These are phyloP conservation scores for Aphis craccivora DNA, from an alignment of 1,140 invertebrate species.

Conservation along the genomic window DNA sequence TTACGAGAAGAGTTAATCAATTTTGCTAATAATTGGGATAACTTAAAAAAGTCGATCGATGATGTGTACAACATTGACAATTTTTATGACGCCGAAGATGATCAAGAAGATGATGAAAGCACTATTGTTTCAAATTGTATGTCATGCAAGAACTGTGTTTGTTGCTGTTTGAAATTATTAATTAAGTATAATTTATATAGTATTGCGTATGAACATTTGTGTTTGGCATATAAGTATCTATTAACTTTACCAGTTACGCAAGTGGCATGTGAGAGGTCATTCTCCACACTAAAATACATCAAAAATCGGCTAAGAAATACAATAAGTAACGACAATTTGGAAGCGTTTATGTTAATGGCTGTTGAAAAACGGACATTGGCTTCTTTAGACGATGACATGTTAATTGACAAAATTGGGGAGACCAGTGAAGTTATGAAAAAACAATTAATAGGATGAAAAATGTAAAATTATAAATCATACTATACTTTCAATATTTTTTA, in stretches of 20 bases:
- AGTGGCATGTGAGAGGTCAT: too few species aligned
- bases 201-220: background rate
- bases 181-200: background rate
- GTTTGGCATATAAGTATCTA: too few species aligned
- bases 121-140: background rate
- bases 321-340: too few species aligned
- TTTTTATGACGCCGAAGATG: background rate
- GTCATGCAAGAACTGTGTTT: background rate
- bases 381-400: background rate
- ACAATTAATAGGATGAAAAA: background rate
- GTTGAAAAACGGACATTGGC: background rate
- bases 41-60: background rate
- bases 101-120: background rate
- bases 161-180: background rate
- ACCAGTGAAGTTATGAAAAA: background rate
- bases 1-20: too few species aligned
- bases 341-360: too few species aligned
- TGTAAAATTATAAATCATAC: background rate
- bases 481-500: too few species aligned
- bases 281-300: too few species aligned
- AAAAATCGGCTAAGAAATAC: too few species aligned
- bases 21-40: background rate
- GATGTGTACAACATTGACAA: background rate
- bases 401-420: background rate
- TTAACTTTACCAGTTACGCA: too few species aligned